phyloP scores from a whole-genome alignment of 2,888 invertebrate genomes.

The Eurytoma adleriae region DNA sequence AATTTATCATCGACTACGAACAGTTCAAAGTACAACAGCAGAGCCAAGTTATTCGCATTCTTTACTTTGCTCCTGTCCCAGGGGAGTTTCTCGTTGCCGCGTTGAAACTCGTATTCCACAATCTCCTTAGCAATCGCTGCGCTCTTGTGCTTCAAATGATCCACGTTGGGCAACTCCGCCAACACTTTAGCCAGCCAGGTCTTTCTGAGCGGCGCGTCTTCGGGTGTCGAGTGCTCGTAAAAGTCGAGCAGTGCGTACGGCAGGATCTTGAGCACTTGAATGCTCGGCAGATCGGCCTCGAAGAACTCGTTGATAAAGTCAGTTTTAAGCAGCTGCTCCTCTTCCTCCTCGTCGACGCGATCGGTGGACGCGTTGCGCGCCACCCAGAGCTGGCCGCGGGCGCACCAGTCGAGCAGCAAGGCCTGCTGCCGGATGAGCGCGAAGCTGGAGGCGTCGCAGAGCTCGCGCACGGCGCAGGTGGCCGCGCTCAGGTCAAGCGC shows the following conservation, averaged over 20 bases:
- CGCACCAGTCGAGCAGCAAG: conserved; percentile 70
- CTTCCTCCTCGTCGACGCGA: neutral
- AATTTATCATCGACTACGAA: conserved; percentile 60
- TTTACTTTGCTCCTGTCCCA: conserved; percentile 64
- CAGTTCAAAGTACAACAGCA: conserved; percentile 77
- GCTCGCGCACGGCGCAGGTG: conserved; percentile 75
- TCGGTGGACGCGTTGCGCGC: no score
- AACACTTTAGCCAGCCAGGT: conserved; percentile 64
- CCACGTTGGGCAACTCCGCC: conserved; percentile 25
- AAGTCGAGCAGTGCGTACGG: conserved; percentile 73
- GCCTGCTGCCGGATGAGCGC: conserved; percentile 80
- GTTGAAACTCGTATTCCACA: conserved; percentile 51
- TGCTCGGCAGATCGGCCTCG: conserved; percentile 6
- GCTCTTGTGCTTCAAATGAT: conserved; percentile 55
- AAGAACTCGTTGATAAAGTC: conserved; percentile 64
- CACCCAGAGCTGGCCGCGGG: conserved; percentile 27
- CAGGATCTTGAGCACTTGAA: conserved; percentile 59
- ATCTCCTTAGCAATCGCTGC: conserved; percentile 59
- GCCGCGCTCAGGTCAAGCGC: conserved; percentile 66
- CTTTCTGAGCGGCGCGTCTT: conserved; percentile 72
- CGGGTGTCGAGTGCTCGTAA: conserved; percentile 73
- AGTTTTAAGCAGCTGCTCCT: conserved; percentile 36
- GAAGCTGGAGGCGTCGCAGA: conserved; percentile 78
- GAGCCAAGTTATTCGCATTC: conserved; percentile 74
- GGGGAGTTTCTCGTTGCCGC: conserved; percentile 57